These are phyloP conservation scores for Ischnura elegans DNA, from an alignment of 2,888 invertebrate species.

Conservation along the genomic window DNA sequence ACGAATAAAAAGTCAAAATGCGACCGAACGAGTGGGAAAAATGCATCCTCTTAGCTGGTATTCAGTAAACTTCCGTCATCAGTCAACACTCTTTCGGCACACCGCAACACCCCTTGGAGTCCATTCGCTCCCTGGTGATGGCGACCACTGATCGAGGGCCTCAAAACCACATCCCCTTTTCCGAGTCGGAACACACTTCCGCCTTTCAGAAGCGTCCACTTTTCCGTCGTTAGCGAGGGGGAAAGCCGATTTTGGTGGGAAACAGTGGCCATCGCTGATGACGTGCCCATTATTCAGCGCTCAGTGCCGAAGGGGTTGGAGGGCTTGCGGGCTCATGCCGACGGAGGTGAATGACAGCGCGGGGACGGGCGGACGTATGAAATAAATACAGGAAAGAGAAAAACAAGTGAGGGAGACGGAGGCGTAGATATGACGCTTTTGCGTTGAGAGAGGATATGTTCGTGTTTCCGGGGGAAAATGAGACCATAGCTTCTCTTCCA, in stretches of 20 bases:
- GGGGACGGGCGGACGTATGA: not conserved
- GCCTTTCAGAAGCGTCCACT: not conserved
- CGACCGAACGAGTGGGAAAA: too few relatives aligned
- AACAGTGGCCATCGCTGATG: not conserved
- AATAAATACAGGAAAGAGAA: too few relatives aligned
- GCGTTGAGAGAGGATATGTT: not conserved
- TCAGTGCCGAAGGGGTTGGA: not conserved
- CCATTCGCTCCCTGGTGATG: too few relatives aligned
- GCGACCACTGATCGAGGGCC: too few relatives aligned
- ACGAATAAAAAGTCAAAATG: too few relatives aligned
- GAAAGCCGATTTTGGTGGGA: not conserved
- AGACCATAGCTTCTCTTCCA: not conserved
- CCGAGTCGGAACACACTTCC: not conserved
- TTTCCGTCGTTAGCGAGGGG: not conserved
- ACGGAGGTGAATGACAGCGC: not conserved
- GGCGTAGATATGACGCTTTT: too few relatives aligned
- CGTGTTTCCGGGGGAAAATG: conserved; percentile 21
- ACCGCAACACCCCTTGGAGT: too few relatives aligned
- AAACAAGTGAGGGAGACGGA: too few relatives aligned
- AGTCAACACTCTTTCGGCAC: too few relatives aligned
- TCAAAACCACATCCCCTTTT: not conserved
- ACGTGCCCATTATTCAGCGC: not conserved
- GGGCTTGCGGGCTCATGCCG: not conserved
- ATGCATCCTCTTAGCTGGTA: too few relatives aligned
- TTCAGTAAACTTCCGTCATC: too few relatives aligned